phyloP scores from a whole-genome alignment of 2,797 vertebrate genomes.

The Fundulus diaphanus region DNA sequence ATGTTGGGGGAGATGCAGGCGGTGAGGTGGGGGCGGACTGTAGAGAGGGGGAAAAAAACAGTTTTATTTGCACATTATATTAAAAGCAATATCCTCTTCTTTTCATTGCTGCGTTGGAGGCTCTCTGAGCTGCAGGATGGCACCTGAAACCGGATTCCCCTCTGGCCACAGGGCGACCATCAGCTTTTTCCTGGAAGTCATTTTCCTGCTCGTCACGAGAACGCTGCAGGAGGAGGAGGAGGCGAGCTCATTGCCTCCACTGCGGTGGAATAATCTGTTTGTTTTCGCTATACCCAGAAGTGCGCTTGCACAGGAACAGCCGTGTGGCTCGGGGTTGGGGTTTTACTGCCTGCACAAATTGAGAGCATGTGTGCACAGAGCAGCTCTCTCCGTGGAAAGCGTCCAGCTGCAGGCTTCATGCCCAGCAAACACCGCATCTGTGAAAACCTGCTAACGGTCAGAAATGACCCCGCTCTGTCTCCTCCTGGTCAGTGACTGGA shows the following conservation, averaged over 20 bases:
- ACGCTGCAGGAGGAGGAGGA: conserved; percentile 22
- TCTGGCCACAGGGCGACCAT: conserved; percentile 20
- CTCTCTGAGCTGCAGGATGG: conserved; percentile 16
- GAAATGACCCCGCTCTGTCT: neutral
- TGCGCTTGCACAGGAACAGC: neutral
- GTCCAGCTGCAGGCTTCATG: neutral
- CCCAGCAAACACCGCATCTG: neutral
- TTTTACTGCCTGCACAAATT: conserved; percentile 22
- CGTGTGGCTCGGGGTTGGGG: conserved; percentile 10
- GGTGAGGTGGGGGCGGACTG: conserved; percentile 77
- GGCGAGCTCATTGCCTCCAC: conserved; percentile 25
- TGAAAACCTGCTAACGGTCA: neutral
- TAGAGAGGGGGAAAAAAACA: conserved; percentile 3
- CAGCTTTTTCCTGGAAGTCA: conserved; percentile 67
- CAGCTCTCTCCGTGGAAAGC: neutral
- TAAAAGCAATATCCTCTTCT: neutral
- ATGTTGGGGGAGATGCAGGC: conserved; percentile 90
- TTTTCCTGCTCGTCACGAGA: conserved; percentile 34
- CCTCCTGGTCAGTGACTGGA: neutral
- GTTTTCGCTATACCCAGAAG: conserved; percentile 40
- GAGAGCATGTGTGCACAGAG: conserved; percentile 16
- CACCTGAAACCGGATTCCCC: conserved; percentile 48
- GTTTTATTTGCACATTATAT: neutral
- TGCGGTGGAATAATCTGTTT: conserved; percentile 39
- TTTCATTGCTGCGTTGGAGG: neutral